A percentile compares a stretch with the other conserved stretches of the same genome.
Evolutionary conservation across 2,888 invertebrate genomes (phyloP).

Genomic region (Ormyrus thymus): DNA sequence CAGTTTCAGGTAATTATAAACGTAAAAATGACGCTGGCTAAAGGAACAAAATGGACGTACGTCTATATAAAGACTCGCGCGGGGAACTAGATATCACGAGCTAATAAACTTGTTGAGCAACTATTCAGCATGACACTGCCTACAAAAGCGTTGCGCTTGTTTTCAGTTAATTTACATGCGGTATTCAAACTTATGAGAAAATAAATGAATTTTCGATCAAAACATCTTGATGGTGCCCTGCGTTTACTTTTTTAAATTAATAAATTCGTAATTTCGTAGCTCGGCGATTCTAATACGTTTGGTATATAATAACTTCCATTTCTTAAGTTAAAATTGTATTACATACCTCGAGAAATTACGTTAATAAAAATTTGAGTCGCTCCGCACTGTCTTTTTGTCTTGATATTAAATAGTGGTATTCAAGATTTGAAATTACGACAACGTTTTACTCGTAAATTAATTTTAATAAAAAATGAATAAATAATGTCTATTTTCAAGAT

Average conservation of each 20-base stretch:
- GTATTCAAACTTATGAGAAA: constrained; percentile 20
- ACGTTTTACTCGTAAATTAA: too few species aligned
- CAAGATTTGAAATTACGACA: too few species aligned
- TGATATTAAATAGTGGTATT: too few species aligned
- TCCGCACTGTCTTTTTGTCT: too few species aligned
- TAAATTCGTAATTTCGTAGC: too few species aligned
- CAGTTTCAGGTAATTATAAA: constrained; percentile 45
- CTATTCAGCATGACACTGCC: constrained; percentile 46
- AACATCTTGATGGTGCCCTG: neutral
- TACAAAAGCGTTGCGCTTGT: constrained; percentile 21
- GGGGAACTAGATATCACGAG: constrained; percentile 42
- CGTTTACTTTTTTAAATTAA: neutral
- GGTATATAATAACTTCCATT: too few species aligned
- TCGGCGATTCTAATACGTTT: too few species aligned
- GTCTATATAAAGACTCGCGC: constrained; percentile 33
- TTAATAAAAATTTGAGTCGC: too few species aligned
- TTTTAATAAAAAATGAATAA: too few species aligned
- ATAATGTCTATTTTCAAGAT: too few species aligned
- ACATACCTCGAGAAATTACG: too few species aligned
- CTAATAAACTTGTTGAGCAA: constrained; percentile 53
- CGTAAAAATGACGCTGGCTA: constrained; percentile 16
- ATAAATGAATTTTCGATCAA: constrained; percentile 10
- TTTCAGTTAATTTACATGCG: constrained; percentile 46
- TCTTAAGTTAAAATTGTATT: too few species aligned
- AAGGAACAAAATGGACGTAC: constrained; percentile 9